Evolutionary conservation across 2,797 vertebrate genomes (phyloP).

Genomic region (Salmo trutta): DNA sequence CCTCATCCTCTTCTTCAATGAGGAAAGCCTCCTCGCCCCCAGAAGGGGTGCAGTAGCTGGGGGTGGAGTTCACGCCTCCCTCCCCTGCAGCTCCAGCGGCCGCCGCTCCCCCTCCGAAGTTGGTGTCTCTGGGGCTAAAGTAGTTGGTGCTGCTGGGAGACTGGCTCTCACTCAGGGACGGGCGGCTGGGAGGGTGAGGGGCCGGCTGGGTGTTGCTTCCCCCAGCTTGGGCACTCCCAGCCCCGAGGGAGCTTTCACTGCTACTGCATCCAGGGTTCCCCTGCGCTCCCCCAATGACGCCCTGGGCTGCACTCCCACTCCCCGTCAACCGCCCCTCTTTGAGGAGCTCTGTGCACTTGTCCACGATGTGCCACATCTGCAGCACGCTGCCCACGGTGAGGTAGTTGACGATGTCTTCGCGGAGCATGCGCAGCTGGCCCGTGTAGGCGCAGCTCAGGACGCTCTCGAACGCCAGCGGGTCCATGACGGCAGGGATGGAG

Average conservation of each 20-base stretch:
- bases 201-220: conserved; percentile 52
- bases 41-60: conserved; percentile 85
- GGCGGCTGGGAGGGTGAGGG: conserved; percentile 58
- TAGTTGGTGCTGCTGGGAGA: conserved; percentile 94
- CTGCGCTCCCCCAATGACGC: conserved; percentile 32
- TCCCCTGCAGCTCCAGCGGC: conserved; percentile 56
- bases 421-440: conserved; percentile 85
- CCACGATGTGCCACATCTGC: conserved; percentile 99
- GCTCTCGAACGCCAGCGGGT: conserved; percentile 88
- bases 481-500: conserved; percentile 88
- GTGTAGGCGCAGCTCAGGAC: conserved; percentile 92
- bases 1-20: conserved; percentile 64
- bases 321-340: conserved; percentile 70
- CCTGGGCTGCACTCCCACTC: not conserved
- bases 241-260: conserved; percentile 9
- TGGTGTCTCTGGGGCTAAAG: conserved; percentile 84
- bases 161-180: conserved; percentile 82
- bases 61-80: conserved; percentile 78
- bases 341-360: conserved; percentile 93
- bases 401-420: conserved; percentile 91
- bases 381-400: conserved; percentile 93
- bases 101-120: conserved; percentile 55
- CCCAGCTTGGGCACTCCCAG: conserved; percentile 25
- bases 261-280: conserved; percentile 62
- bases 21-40: conserved; percentile 78